Conservation (phyloP, 23 tunicate species). For the Trididemnum clinides region DNA sequence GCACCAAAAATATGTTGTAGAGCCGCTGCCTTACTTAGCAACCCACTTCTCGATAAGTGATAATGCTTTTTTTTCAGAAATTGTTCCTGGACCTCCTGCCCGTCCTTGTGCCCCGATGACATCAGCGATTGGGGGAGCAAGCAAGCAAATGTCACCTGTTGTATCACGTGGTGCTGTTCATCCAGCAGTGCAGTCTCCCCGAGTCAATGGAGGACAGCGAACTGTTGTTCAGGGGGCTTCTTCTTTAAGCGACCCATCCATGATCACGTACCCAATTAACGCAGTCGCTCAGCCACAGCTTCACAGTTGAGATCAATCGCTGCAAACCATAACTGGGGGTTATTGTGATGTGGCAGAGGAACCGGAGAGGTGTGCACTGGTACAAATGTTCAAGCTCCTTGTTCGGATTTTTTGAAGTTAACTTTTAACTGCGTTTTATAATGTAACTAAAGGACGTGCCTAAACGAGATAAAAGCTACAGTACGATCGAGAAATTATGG, state of each 20-base stretch:
- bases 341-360: no score
- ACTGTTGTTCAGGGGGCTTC: conserved; percentile 37
- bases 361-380: no score
- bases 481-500: no score
- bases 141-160: conserved; percentile 57
- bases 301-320: conserved; percentile 49
- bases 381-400: no score
- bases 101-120: conserved; percentile 52
- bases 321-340: no score
- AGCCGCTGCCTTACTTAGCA: no score
- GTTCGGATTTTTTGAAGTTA: no score
- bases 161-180: conserved; percentile 53
- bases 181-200: conserved; percentile 41
- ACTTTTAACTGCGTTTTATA: no score
- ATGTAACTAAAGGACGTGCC: no score
- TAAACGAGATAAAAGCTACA: no score
- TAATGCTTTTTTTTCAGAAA: conserved; percentile 16
- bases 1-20: background rate
- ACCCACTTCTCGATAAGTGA: no score
- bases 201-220: conserved; percentile 17
- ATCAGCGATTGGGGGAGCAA: conserved; percentile 67
- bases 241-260: conserved; percentile 34
- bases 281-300: conserved; percentile 53
- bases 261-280: conserved; percentile 40
- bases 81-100: conserved; percentile 18